These are phyloP conservation scores for Andrena haemorrhoa DNA, from an alignment of 2,888 invertebrate species.

Conservation along the genomic window DNA sequence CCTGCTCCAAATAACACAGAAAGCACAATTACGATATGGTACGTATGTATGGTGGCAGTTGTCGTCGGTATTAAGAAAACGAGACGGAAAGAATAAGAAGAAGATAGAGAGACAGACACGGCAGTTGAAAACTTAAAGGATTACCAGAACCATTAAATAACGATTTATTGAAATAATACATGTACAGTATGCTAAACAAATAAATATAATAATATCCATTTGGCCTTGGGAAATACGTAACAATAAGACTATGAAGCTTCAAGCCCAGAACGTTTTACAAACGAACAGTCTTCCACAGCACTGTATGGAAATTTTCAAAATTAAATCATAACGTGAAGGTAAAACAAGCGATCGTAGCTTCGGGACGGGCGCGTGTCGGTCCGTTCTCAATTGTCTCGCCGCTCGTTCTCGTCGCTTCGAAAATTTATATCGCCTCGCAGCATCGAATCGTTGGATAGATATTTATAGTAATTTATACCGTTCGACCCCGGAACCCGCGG, in stretches of 20 bases:
- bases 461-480: conserved; percentile 1
- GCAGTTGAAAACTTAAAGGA: conserved; percentile 65
- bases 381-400: not conserved
- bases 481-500: not conserved
- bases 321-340: conserved; percentile 53
- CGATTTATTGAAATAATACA: conserved; percentile 80
- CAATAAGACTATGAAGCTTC: conserved; percentile 59
- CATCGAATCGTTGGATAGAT: conserved; percentile 15
- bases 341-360: conserved; percentile 54
- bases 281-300: conserved; percentile 44
- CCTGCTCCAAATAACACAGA: conserved; percentile 87
- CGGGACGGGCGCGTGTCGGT: not conserved
- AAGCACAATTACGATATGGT: conserved; percentile 78
- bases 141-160: conserved; percentile 76
- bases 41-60: conserved; percentile 38
- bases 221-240: conserved; percentile 67
- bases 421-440: not conserved
- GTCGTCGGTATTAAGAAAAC: conserved; percentile 45
- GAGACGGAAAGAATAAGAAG: not conserved
- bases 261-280: conserved; percentile 56
- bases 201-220: conserved; percentile 73
- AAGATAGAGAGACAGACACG: conserved; percentile 30
- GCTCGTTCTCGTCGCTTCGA: too few relatives aligned
- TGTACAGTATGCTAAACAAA: conserved; percentile 76
- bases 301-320: conserved; percentile 41